phyloP scores from a whole-genome alignment of 2,797 vertebrate genomes.

The Galago senegalensis region DNA sequence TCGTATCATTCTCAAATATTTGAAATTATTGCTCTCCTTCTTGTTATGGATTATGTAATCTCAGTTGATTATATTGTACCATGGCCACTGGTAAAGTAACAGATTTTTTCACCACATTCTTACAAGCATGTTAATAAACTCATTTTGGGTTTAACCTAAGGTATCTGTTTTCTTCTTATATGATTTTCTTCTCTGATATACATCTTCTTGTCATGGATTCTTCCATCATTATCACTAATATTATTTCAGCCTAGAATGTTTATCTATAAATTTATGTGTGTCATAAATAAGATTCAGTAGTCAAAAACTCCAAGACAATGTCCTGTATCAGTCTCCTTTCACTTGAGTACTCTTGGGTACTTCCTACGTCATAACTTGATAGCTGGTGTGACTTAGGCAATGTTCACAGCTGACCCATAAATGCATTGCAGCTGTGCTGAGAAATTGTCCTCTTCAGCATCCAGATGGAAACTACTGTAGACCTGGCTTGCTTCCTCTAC shows the following conservation, averaged over 20 bases:
- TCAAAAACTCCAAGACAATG: background rate
- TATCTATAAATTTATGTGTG: background rate
- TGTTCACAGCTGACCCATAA: fast-evolving
- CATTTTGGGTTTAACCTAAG: background rate
- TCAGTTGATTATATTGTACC: background rate
- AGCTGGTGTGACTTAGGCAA: background rate
- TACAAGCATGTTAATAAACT: background rate
- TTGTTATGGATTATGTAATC: background rate
- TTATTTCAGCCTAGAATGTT: background rate
- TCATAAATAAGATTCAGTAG: background rate
- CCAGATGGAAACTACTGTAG: background rate
- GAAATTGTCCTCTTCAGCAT: background rate
- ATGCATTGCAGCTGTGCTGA: background rate
- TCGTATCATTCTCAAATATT: background rate
- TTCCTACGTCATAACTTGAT: background rate
- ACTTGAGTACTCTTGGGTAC: background rate
- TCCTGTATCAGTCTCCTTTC: background rate
- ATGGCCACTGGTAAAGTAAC: background rate
- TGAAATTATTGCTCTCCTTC: background rate
- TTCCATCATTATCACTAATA: background rate
- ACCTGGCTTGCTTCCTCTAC: background rate
- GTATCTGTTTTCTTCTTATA: background rate
- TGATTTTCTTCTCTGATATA: background rate
- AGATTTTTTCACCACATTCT: background rate
- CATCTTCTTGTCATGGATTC: background rate